Conservation (phyloP, 2,888 invertebrate species). For the Aporophyla lueneburgensis region DNA sequence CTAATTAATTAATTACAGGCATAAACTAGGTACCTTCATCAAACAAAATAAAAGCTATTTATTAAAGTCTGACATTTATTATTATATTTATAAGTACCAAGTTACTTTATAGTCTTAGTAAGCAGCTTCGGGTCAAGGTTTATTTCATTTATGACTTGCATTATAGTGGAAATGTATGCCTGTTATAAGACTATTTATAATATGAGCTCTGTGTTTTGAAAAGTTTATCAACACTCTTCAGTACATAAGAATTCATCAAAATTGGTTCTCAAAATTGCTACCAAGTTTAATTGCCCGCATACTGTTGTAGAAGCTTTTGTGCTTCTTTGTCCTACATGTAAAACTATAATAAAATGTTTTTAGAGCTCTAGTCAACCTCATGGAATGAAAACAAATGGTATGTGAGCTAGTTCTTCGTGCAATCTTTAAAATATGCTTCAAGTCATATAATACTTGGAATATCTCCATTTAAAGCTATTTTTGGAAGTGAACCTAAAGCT, state of each 20-base stretch:
- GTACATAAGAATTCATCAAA: no score
- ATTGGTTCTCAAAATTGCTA: no score
- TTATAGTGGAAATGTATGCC: background rate
- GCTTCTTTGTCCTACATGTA: background rate
- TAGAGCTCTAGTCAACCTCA: slow-evolving; percentile 7
- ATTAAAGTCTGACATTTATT: background rate
- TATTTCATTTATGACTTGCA: background rate
- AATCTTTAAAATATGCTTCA: slow-evolving; percentile 10
- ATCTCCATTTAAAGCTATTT: slow-evolving; percentile 17
- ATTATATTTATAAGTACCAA: background rate
- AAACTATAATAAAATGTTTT: background rate
- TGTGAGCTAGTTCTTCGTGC: background rate
- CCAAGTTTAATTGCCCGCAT: no score
- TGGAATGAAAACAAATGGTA: slow-evolving; percentile 7
- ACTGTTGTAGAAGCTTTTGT: slow-evolving; percentile 28
- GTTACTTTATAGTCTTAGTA: background rate
- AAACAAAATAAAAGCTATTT: background rate
- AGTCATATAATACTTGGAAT: background rate
- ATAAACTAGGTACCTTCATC: background rate
- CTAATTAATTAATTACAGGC: background rate
- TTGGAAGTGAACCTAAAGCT: slow-evolving; percentile 10
- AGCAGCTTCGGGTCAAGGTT: slow-evolving; percentile 3
- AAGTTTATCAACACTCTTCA: no score
- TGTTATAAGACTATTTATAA: background rate
- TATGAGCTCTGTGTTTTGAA: no score